phyloP scores from a whole-genome alignment of 2,888 invertebrate genomes.

The Sarcophaga caerulescens region DNA sequence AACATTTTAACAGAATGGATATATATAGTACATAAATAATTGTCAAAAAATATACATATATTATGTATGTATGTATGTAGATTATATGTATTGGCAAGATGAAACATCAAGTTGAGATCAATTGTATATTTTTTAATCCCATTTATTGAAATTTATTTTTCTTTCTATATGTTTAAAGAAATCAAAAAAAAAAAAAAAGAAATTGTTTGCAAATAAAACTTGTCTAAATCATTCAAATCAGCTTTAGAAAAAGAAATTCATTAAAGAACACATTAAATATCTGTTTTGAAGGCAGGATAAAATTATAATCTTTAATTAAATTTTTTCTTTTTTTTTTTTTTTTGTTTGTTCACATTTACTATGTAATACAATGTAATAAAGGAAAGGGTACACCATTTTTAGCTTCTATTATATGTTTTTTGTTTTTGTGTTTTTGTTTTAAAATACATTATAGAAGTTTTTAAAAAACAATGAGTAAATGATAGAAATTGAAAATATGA shows the following conservation, averaged over 20 bases:
- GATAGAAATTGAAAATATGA: conserved; percentile 57
- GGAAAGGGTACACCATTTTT: conserved; percentile 52
- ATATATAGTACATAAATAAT: background rate
- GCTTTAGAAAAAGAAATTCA: conserved; percentile 53
- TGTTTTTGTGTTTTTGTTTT: conserved; percentile 69
- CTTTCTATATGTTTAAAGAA: background rate
- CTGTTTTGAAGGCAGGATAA: conserved; percentile 10
- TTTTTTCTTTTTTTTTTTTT: conserved; percentile 50
- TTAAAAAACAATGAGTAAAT: conserved; percentile 64
- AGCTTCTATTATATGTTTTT: conserved; percentile 65
- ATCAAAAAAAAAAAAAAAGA: background rate
- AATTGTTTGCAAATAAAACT: conserved; percentile 50
- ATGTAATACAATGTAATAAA: conserved; percentile 40
- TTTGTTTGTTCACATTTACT: conserved; percentile 40
- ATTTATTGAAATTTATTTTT: background rate
- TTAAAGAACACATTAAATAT: conserved; percentile 37
- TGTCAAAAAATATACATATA: background rate
- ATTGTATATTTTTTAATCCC: too few species aligned
- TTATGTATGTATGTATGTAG: too few species aligned
- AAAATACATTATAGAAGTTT: conserved; percentile 28
- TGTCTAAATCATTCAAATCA: conserved; percentile 44
- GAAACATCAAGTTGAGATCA: too few species aligned
- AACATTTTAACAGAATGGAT: background rate
- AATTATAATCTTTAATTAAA: conserved; percentile 64
- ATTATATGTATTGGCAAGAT: background rate